Conservation (phyloP, 2,888 invertebrate species). For the Philopedon plagiatum region DNA sequence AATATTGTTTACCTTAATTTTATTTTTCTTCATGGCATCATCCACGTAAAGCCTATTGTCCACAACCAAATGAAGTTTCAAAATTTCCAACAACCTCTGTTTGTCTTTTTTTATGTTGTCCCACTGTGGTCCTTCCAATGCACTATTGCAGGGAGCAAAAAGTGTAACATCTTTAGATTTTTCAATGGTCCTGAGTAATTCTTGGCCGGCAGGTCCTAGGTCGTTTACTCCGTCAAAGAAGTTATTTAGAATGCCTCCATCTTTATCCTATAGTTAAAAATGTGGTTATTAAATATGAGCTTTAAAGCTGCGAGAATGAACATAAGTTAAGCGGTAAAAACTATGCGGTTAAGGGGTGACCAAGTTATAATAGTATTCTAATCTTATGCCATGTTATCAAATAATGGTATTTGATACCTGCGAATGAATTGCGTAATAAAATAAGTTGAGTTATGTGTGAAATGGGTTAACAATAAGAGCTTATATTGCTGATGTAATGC, state of each 20-base stretch:
- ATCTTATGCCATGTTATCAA: too few species aligned
- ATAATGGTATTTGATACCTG: too few species aligned
- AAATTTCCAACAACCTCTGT: conserved; percentile 80
- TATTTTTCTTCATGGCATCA: conserved; percentile 79
- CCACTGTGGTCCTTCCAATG: conserved; percentile 81
- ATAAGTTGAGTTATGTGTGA: too few species aligned
- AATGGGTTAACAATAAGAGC: too few species aligned
- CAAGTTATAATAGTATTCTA: too few species aligned
- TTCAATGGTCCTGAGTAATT: conserved; percentile 81
- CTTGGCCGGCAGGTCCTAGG: conserved; percentile 76
- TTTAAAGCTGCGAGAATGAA: too few species aligned
- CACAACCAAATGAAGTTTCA: conserved; percentile 86
- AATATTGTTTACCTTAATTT: conserved; percentile 57
- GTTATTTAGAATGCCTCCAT: conserved; percentile 83
- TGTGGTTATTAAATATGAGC: too few species aligned
- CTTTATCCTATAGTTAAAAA: conserved; percentile 72
- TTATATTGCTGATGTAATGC: too few species aligned
- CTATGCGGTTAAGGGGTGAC: too few species aligned
- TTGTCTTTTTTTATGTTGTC: conserved; percentile 80
- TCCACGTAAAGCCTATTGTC: conserved; percentile 81
- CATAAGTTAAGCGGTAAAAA: too few species aligned
- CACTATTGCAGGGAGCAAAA: conserved; percentile 92
- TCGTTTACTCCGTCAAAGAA: conserved; percentile 88
- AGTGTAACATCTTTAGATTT: conserved; percentile 83
- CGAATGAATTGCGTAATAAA: too few species aligned